Evolutionary conservation across 2,113 vertebrate species (phyloP).

Genomic region (Leptobrachium ailaonicum): DNA sequence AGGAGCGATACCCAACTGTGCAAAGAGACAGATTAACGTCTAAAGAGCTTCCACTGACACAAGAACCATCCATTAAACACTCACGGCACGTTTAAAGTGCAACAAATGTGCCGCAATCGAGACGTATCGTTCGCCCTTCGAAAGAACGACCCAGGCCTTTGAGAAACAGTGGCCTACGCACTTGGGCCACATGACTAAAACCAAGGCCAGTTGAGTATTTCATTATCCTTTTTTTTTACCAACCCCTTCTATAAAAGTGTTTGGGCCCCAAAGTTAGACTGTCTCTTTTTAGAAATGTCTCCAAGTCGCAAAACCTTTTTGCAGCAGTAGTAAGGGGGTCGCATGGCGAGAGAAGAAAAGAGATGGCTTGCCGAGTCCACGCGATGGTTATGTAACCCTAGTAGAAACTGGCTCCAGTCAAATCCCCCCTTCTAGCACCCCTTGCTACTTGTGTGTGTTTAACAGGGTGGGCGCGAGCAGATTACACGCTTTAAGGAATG

Average conservation of each 20-base stretch:
- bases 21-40: slow-evolving; percentile 2
- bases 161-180: background rate
- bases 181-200: background rate
- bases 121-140: background rate
- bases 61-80: background rate
- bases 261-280: too few species aligned
- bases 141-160: background rate
- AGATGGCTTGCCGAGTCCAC: background rate
- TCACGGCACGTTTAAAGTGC: slow-evolving; percentile 20
- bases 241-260: too few species aligned
- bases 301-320: background rate
- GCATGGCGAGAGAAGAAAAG: background rate
- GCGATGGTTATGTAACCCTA: slow-evolving; percentile 1
- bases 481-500: slow-evolving; percentile 2
- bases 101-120: background rate
- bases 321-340: background rate
- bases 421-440: background rate
- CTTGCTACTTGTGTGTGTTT: background rate
- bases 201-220: too few species aligned
- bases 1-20: background rate
- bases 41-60: slow-evolving; percentile 13
- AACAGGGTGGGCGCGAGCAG: background rate
- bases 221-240: too few species aligned
- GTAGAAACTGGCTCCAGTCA: background rate
- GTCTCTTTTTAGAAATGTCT: too few species aligned